Percentiles rank a stretch among this genome's conserved stretches.
Conservation (phyloP, 2,797 vertebrate species). For the Poeciliopsis presidionis region DNA sequence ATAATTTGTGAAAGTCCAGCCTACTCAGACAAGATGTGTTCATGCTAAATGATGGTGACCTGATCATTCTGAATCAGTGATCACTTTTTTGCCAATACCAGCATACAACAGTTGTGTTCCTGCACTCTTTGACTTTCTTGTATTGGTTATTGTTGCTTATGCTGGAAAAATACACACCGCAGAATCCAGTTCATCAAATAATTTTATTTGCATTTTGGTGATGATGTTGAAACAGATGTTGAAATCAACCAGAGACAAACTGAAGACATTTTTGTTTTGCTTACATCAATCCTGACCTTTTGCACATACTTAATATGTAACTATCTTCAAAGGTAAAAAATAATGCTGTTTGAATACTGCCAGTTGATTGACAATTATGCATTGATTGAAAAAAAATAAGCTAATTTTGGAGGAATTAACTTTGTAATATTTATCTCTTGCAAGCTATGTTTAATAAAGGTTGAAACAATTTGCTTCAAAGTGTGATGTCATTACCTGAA, state of each 20-base stretch:
- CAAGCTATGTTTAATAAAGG: constrained; percentile 99
- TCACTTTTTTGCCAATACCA: constrained; percentile 46
- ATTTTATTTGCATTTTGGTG: constrained; percentile 67
- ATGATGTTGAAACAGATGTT: constrained; percentile 68
- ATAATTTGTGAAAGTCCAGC: constrained; percentile 3
- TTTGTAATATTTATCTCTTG: constrained; percentile 99
- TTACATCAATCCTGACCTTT: constrained; percentile 88
- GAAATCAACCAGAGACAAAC: constrained; percentile 65
- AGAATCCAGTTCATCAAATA: constrained; percentile 52
- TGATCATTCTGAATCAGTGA: constrained; percentile 47
- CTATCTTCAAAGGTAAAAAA: constrained; percentile 86
- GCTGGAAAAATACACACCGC: constrained; percentile 63
- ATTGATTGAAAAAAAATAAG: constrained; percentile 94
- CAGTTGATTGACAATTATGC: constrained; percentile 90
- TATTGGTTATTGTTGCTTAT: constrained; percentile 62
- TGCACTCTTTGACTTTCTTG: constrained; percentile 43
- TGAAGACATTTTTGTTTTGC: constrained; percentile 75
- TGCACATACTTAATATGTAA: constrained; percentile 94
- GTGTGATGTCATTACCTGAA: constrained; percentile 62
- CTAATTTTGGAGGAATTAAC: constrained; percentile 98
- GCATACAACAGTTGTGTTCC: constrained; percentile 39
- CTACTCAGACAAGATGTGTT: background rate
- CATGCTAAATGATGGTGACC: background rate
- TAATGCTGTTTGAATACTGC: constrained; percentile 93
- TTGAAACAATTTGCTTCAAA: constrained; percentile 92